Conservation (phyloP, 2,797 vertebrate genomes). For the Oceanodroma leucorhoa region DNA sequence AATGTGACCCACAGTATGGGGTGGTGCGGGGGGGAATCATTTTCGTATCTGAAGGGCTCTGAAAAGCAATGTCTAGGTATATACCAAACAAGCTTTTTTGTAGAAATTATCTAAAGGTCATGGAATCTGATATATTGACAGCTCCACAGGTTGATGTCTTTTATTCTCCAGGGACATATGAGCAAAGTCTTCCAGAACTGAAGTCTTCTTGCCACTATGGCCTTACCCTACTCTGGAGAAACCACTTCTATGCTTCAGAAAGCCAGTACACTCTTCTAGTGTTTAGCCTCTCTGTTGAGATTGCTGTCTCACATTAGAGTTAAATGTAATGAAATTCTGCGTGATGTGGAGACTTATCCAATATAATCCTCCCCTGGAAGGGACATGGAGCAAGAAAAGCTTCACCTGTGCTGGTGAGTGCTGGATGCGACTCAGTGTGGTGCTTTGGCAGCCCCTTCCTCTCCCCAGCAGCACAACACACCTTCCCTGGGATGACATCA, state of each 20-base stretch:
- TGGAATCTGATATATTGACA: background rate
- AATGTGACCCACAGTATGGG: background rate
- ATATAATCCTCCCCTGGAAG: background rate
- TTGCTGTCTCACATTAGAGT: background rate
- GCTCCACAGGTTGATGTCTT: background rate
- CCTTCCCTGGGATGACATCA: background rate
- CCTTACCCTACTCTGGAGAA: background rate
- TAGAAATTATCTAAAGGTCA: background rate
- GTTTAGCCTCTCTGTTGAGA: background rate
- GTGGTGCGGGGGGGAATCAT: background rate
- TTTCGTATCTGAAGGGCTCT: background rate
- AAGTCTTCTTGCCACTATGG: background rate
- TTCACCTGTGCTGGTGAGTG: background rate
- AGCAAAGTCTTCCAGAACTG: background rate
- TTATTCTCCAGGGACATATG: background rate
- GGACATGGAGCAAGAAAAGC: background rate
- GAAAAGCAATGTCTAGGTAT: background rate
- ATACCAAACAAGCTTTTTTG: background rate
- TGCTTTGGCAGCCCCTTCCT: background rate
- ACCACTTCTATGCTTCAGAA: background rate
- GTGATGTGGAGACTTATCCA: background rate
- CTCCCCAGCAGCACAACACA: background rate
- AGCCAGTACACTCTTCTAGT: background rate
- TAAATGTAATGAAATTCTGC: background rate
- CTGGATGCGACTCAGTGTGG: background rate